Conservation (phyloP, 2,797 vertebrate genomes). For the Pipistrellus pipistrellus region DNA sequence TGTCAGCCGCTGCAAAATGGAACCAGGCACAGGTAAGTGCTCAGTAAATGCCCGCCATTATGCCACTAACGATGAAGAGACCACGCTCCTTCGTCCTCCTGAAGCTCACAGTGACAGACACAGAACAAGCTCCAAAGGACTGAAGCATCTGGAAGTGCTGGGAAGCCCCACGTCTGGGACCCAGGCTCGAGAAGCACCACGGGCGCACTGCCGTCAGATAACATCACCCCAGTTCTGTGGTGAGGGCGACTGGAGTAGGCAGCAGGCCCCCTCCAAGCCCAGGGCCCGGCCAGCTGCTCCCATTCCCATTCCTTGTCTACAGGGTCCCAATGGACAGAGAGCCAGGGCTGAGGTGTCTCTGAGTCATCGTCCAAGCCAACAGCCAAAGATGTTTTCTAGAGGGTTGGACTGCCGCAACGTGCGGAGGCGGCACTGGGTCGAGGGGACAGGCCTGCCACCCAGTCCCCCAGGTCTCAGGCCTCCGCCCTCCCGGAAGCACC, state of each 20-base stretch:
- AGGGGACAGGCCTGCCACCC: neutral
- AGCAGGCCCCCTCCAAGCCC: neutral
- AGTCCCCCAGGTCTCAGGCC: neutral
- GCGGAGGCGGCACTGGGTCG: neutral
- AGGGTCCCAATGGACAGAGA: neutral
- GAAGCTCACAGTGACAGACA: neutral
- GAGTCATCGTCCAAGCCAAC: neutral
- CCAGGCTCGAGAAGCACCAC: neutral
- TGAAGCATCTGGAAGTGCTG: neutral
- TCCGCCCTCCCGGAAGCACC: neutral
- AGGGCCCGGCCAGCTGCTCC: neutral
- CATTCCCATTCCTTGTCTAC: neutral
- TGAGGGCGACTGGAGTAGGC: neutral
- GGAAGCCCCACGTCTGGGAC: neutral
- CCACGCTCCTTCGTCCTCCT: neutral
- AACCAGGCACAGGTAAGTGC: neutral
- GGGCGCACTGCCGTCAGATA: neutral
- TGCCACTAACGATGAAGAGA: conserved; percentile 24
- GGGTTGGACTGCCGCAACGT: fast-evolving
- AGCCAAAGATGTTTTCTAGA: conserved; percentile 15
- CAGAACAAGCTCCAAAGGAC: neutral
- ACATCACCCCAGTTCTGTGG: neutral
- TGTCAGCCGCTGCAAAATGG: neutral
- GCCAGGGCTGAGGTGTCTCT: conserved; percentile 6
- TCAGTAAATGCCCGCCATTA: neutral